Evolutionary conservation across 1,140 invertebrate species (phyloP), one percentile per base, ranked within the genome.

Genomic region (Glomeris maerens): DNA sequence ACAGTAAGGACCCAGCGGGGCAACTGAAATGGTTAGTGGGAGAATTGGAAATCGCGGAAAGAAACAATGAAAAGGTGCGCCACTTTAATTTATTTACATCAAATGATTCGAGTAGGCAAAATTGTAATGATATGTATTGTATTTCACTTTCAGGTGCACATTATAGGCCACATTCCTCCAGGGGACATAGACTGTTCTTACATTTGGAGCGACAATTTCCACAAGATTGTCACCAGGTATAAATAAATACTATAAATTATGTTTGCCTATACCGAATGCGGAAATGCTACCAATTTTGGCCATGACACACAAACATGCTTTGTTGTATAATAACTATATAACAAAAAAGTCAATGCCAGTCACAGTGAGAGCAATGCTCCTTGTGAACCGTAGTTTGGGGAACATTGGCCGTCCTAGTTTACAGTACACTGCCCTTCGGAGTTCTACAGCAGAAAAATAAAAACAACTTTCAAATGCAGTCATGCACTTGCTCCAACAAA

Each of bases 131-230:
- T 36, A 57, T 44, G 7, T n/a, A 27, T 52, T 2, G 14, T 36
- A 10, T 36, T 10, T 10, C 41, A 20, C 44, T 45, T 26, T 27
- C 10, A 60, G 54, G 93, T 97, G 3, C 93, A 98, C 60, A 84
- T 99, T 5, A 86, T 98, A 39, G 93, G 93, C 7, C 96, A 99
- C 61, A 96, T 98, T 58, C 92, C 92, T 1, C 92, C 94, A 0
- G 92, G 92, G 17, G 83, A 89, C 60, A 81, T 81, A 0, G 88
- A 94, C 62, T 93, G 89, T 60, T 66, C 91, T n/a, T 84, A 88
- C 67, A 82, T 91, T 0, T 93, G 89, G 90, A 89, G 84, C 2
- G 75, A 83, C 36, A 92, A 93, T 67, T 93, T 87, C 62, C 88
- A 92, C 61, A 78, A 80, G 20, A 90, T 94, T 52, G 79, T 94